Percentiles rank a stretch among this genome's conserved stretches.
These are phyloP conservation scores for Rhopalosiphum padi DNA, from an alignment of 1,140 invertebrate species.

Conservation along the genomic window DNA sequence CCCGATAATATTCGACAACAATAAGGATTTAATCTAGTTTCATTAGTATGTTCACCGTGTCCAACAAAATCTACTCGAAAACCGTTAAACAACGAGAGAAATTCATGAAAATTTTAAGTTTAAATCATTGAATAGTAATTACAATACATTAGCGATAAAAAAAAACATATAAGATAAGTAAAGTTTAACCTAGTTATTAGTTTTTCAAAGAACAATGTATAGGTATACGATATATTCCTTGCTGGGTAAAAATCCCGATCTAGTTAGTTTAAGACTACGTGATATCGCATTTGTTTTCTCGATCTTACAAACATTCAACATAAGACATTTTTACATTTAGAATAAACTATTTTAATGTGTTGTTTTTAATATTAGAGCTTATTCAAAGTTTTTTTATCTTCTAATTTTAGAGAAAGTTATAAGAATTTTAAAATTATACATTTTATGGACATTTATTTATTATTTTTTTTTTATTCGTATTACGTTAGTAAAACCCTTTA, in stretches of 20 bases:
- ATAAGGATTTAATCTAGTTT: background rate
- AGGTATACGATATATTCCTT: background rate
- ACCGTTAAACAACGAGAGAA: background rate
- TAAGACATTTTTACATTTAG: background rate
- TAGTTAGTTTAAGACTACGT: background rate
- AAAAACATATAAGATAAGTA: background rate
- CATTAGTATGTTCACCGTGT: background rate
- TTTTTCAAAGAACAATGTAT: background rate
- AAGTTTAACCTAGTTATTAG: background rate
- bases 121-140: slow-evolving; percentile 11
- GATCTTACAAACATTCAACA: background rate
- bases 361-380: background rate
- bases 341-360: background rate
- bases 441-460: background rate
- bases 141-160: background rate
- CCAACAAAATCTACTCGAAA: background rate
- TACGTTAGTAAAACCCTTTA: too few species aligned
- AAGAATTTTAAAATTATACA: background rate
- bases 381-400: background rate
- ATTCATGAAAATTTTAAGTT: background rate
- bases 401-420: background rate
- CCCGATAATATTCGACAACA: background rate
- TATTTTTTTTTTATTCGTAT: too few species aligned
- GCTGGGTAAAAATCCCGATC: background rate
- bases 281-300: background rate